Conservation (phyloP, 2,797 vertebrate genomes). For the Alca torda region DNA sequence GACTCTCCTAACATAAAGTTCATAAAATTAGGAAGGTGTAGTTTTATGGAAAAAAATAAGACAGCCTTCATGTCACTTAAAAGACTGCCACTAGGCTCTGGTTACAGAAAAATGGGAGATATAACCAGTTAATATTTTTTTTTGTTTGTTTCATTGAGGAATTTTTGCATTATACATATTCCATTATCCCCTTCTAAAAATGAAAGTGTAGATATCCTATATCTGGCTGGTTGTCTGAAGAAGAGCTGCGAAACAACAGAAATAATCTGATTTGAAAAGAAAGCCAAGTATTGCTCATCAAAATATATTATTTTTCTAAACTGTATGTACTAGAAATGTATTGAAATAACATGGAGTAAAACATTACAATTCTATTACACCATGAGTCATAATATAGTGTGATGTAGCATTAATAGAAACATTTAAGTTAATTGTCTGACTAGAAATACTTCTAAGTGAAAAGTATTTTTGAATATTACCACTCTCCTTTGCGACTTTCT, state of each 20-base stretch:
- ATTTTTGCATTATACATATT: neutral
- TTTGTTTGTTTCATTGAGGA: neutral
- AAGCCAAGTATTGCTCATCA: neutral
- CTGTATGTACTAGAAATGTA: neutral
- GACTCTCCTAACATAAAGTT: neutral
- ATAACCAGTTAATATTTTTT: neutral
- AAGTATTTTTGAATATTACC: neutral
- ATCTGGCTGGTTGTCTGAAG: neutral
- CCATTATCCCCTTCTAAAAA: neutral
- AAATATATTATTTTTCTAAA: neutral
- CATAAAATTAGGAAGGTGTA: neutral
- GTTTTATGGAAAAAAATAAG: neutral
- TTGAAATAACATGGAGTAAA: neutral
- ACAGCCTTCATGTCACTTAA: neutral
- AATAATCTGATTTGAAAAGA: neutral
- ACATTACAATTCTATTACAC: neutral
- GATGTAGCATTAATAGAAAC: neutral
- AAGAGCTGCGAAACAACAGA: neutral
- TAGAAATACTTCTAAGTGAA: neutral
- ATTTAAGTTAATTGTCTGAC: neutral
- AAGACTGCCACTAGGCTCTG: neutral
- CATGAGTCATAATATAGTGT: neutral
- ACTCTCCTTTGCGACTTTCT: neutral
- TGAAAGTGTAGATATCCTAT: neutral
- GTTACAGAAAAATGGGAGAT: neutral